These are phyloP conservation scores for Coregonus sp. DNA, from an alignment of 2,797 vertebrate genomes.

Conservation along the genomic window DNA sequence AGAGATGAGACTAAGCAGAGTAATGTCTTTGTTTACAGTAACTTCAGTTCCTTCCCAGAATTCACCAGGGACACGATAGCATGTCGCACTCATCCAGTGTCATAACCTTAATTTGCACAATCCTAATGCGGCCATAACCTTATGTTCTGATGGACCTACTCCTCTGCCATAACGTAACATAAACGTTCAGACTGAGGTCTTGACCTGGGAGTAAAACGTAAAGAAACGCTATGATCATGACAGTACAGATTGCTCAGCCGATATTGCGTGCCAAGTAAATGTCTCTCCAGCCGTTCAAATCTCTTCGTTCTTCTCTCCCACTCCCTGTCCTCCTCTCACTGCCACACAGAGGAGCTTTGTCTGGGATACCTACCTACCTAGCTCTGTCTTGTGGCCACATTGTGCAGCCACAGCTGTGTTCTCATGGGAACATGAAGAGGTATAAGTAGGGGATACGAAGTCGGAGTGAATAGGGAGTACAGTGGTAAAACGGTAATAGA, in stretches of 20 bases:
- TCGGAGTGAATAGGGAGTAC: too few relatives aligned
- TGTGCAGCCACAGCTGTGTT: neutral
- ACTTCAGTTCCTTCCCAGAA: neutral
- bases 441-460: neutral
- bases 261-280: neutral
- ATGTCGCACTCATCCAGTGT: neutral
- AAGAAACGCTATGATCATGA: neutral
- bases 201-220: too few relatives aligned
- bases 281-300: neutral
- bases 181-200: neutral
- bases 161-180: neutral
- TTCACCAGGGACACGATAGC: neutral
- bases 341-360: constrained; percentile 1
- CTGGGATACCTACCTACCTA: neutral
- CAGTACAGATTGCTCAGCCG: neutral
- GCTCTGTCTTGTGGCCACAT: neutral
- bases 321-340: neutral
- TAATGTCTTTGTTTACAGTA: neutral
- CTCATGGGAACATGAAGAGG: neutral
- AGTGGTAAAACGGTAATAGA: too few relatives aligned
- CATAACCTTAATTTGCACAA: neutral
- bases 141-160: neutral
- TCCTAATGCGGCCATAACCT: neutral
- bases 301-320: neutral
- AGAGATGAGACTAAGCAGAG: neutral